Base-by-base conservation (phyloP, 2,888 invertebrate species). In the Halocaridina rubra region DNA sequence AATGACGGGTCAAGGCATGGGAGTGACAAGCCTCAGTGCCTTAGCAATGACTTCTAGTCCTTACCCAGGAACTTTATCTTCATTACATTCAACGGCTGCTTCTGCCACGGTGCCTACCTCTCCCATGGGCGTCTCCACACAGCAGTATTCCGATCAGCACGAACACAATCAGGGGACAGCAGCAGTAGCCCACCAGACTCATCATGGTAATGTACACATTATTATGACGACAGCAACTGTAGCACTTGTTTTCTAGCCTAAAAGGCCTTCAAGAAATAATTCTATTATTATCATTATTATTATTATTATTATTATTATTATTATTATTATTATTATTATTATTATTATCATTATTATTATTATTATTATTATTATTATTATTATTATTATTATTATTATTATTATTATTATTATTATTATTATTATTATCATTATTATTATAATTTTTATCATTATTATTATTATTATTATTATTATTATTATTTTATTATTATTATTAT, bases 1-100 rank as follows among this genome's bases (percentile, higher is more conserved):
- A 91, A 92, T 97, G 84, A 82, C 86, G 0, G 86, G 86, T 13
- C 86, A 86, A 24, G 82, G 79, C 7, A 82, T 86, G 81, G 86
- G 82, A 5, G 86, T 86, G 32, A 82, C 82, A 0, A 79, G 79
- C 24, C 82, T 86, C 39, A 86, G 82, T 71, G 86, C 86, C 67
- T 67, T 86, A 8, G 79, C 86, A 30, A 82, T 82, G 82, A 79
- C 71, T 57, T 77, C 85, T 39, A 81, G 33, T 30, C 67, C 71
- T 61, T 81, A 85, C 57, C 85, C 81, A 3, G 81, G 67, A 72
- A 30, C 59, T 29, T 69, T 85, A 4, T 71, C 81, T 64, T 81
- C 81, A 2, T 64, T 81, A 39, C 81, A 81, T 53, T 61, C 71
- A 32, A 32, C 75, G 8, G 33, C 76, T 16, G 27, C 67, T 29